These are phyloP conservation scores for Ephestia elutella DNA, from an alignment of 1,140 invertebrate species.

Conservation along the genomic window DNA sequence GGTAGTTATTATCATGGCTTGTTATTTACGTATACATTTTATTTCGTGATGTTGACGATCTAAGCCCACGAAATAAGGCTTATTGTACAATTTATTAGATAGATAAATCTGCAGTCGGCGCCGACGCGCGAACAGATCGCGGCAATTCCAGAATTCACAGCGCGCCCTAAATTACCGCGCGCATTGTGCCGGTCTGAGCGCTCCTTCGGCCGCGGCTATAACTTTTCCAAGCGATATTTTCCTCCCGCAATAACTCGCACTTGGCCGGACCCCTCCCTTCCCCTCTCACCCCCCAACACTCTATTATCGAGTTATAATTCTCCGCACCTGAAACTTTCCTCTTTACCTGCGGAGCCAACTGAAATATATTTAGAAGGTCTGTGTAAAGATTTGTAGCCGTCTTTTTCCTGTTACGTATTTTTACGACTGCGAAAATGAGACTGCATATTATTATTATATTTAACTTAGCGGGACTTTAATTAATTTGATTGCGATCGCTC, in stretches of 20 bases:
- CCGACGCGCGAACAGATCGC: background rate
- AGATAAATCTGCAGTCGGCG: no score
- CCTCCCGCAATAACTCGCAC: constrained; percentile 2
- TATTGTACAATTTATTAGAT: background rate
- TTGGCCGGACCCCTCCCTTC: background rate
- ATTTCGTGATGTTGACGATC: no score
- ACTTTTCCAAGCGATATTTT: background rate
- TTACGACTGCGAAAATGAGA: background rate
- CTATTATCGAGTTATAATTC: constrained; percentile 5
- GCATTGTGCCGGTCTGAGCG: background rate
- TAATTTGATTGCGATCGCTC: no score
- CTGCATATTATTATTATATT: no score
- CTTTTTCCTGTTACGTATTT: background rate
- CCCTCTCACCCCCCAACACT: background rate
- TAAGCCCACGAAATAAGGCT: no score
- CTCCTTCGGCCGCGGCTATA: background rate
- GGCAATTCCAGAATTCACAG: background rate
- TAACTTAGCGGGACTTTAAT: no score
- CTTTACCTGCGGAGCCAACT: background rate
- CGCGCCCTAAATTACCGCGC: background rate
- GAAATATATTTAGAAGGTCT: background rate
- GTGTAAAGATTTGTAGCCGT: background rate
- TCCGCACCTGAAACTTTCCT: background rate
- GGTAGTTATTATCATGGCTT: no score
- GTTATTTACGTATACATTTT: no score